Evolutionary conservation across 2,113 vertebrate genomes (phyloP), one percentile per base, ranked within the genome.

Genomic region (Paracanthobrama guichenoti): DNA sequence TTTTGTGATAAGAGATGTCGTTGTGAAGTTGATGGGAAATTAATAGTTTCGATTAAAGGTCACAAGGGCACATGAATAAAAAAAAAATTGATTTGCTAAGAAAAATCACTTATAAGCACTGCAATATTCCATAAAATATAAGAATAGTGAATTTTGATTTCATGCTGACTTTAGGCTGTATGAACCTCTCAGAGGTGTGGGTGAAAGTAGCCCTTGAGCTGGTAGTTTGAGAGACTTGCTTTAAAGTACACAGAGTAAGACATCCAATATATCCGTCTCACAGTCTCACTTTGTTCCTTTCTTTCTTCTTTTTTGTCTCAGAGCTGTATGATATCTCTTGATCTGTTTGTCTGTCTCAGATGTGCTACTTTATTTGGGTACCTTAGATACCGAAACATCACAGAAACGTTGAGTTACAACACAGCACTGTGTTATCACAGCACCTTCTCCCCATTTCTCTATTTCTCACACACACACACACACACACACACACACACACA

Each of bases 251-350:
- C 79, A 50, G 18, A 67, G 31, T 53, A 18, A 42, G 78, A 50
- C 39, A 39, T 39, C 24, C 22, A 64, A 57, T 28, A 28, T 18
- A 42, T 71, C 35, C 26, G 35, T 67, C 24, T 46, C 11, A 16
- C 10, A 50, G 31, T 57, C 53, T 26, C 67, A 57, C 75, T 62
- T 31, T 55, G 31, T 16, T 55, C 39, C 55, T 46, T 55, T 48
- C 71, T 85, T 86, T 64, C n/a, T 46, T 83, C 44, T 50, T 86
- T 66, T 74, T 84, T 64, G 60, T 85, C 71, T 78, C 55, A 75
- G 64, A 28, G 13, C 20, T 26, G 11, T 8, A 31, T 16, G 39
- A 16, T 64, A 73, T 50, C 53, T 79, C 24, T 77, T 80, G 35
- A 62, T 71, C 86, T 78, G 35, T 75, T 50, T 66, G 74, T 78